A percentile compares a stretch with the other conserved stretches of the same genome.
phyloP scores from a whole-genome alignment of 1,140 invertebrate genomes.

The Pseudobourletiella spinata region DNA sequence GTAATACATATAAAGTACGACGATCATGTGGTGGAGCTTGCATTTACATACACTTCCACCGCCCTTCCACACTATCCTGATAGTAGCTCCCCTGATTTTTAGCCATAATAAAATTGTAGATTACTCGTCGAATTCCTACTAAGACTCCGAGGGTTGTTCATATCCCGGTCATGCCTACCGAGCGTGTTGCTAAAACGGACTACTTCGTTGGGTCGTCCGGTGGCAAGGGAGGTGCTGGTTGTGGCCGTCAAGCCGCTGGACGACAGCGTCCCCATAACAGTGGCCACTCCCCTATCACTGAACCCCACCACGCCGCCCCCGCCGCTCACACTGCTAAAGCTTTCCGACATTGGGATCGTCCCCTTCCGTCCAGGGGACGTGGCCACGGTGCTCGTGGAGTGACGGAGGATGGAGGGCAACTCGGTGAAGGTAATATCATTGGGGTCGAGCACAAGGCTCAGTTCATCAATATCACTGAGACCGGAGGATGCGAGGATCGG shows the following conservation, averaged over 20 bases:
- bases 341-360: too few relatives aligned
- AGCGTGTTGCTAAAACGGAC: slow-evolving; percentile 12
- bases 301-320: too few relatives aligned
- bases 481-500: slow-evolving; percentile 11
- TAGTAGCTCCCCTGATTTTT: too few relatives aligned
- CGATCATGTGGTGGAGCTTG: too few relatives aligned
- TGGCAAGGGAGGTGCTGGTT: background rate
- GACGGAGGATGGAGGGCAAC: slow-evolving; percentile 22
- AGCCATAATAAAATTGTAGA: slow-evolving; percentile 28
- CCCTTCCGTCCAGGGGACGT: too few relatives aligned
- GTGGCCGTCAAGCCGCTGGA: background rate
- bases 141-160: slow-evolving; percentile 11
- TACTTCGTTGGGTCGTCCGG: background rate
- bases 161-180: background rate
- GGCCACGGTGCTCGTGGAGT: background rate
- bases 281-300: too few relatives aligned
- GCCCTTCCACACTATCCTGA: too few relatives aligned
- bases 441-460: slow-evolving; percentile 22
- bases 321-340: too few relatives aligned
- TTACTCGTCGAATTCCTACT: slow-evolving; percentile 11
- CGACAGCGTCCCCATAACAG: background rate
- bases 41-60: too few relatives aligned
- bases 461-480: slow-evolving; percentile 30
- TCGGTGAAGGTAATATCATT: slow-evolving; percentile 19
- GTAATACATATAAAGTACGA: too few relatives aligned